Conservation (phyloP, 2,797 vertebrate species). For the Pseudochromis fuscus region DNA sequence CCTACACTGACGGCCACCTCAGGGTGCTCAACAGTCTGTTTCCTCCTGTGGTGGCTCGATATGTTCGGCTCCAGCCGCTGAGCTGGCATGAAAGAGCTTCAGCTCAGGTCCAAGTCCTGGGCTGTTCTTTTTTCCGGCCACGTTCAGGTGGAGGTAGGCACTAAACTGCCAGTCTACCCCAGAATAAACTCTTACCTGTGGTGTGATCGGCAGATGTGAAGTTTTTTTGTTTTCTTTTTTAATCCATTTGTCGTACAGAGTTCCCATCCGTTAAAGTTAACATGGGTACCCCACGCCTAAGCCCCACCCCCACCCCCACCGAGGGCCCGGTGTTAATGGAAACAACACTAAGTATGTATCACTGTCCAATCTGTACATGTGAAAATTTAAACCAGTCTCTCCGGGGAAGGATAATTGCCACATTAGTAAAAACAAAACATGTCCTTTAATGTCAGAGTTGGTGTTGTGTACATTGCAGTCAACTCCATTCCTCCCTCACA, state of each 20-base stretch:
- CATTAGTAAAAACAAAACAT: neutral
- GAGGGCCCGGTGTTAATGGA: constrained; percentile 74
- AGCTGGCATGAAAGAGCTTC: constrained; percentile 81
- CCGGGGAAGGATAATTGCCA: neutral
- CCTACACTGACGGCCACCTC: constrained; percentile 80
- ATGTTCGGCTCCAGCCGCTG: constrained; percentile 83
- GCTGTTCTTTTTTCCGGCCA: constrained; percentile 80
- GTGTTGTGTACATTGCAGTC: constrained; percentile 22
- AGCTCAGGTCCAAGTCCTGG: constrained; percentile 83
- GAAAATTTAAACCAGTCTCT: neutral
- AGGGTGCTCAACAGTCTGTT: constrained; percentile 86
- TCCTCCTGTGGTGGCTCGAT: constrained; percentile 85
- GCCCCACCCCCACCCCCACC: constrained; percentile 53
- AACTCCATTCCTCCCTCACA: constrained; percentile 42
- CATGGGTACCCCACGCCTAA: constrained; percentile 36
- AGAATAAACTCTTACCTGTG: neutral
- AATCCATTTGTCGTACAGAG: constrained; percentile 52
- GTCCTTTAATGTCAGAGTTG: constrained; percentile 2
- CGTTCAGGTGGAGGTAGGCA: constrained; percentile 54
- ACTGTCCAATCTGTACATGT: neutral
- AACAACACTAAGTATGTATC: constrained; percentile 72
- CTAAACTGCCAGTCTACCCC: neutral
- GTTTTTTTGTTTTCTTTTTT: constrained; percentile 5
- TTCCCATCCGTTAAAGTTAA: constrained; percentile 54
- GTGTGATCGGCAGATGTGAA: neutral